Evolutionary conservation across 2,797 vertebrate species (phyloP).

Genomic region (Tragopan temminckii): DNA sequence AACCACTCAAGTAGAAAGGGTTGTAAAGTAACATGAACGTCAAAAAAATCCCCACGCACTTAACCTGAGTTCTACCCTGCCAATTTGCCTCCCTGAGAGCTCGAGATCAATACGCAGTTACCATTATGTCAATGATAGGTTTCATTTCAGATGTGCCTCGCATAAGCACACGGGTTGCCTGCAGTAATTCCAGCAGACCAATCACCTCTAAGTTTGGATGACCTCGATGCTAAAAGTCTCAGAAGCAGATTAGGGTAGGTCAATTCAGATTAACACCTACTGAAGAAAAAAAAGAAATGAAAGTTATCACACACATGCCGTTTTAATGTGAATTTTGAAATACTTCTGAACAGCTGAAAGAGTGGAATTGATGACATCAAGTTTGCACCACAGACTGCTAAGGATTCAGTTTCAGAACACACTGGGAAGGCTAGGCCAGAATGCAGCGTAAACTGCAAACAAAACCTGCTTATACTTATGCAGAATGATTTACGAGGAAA

Average conservation of each 20-base stretch:
- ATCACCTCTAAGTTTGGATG: background rate
- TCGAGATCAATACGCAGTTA: background rate
- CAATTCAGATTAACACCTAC: background rate
- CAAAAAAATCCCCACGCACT: background rate
- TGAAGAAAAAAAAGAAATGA: background rate
- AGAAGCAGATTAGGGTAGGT: background rate
- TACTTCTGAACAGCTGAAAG: background rate
- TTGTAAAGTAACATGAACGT: fast-evolving
- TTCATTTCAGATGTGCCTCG: background rate
- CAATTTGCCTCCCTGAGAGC: fast-evolving
- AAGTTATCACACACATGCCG: background rate
- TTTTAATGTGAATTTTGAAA: background rate
- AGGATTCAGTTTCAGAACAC: background rate
- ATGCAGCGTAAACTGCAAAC: background rate
- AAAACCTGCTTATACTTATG: fast-evolving
- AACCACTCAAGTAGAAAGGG: background rate
- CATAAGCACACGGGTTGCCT: background rate
- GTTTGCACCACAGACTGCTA: background rate
- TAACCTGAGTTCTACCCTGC: background rate
- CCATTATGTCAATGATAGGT: background rate
- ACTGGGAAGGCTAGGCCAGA: background rate
- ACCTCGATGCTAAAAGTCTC: background rate
- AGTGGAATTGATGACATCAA: background rate
- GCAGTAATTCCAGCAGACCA: background rate
- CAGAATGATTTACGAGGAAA: background rate